Evolutionary conservation across 92 coral and sea anemone genomes (phyloP).

Genomic region (Virgularia gustaviana): DNA sequence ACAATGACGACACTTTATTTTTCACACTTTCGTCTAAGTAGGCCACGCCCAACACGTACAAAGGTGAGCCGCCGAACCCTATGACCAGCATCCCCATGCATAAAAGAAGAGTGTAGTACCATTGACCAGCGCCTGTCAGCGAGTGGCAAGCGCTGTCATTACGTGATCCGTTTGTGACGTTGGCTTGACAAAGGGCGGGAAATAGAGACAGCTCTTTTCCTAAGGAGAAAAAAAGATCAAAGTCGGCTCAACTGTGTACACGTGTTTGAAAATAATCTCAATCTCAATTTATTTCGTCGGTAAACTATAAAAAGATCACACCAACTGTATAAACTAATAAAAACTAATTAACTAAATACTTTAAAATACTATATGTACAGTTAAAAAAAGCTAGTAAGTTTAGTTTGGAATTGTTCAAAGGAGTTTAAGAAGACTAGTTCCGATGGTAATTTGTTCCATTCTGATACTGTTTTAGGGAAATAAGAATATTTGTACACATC

Average conservation of each 20-base stretch:
- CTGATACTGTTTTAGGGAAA: not conserved
- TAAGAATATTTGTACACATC: not conserved
- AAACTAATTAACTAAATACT: too few species aligned
- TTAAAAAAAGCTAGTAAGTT: too few species aligned
- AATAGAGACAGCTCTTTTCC: not conserved
- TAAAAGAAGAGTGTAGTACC: conserved; percentile 40
- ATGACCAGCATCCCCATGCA: conserved; percentile 66
- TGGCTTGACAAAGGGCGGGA: not conserved
- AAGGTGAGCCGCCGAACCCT: conserved; percentile 69
- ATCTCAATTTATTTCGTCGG: too few species aligned
- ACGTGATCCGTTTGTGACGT: not conserved
- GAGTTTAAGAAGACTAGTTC: too few species aligned
- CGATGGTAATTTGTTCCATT: not conserved
- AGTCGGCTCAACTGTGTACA: too few species aligned
- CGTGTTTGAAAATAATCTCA: too few species aligned
- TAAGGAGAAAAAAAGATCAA: too few species aligned
- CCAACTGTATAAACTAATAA: too few species aligned
- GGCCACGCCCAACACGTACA: conserved; percentile 64
- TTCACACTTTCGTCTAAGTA: conserved; percentile 76
- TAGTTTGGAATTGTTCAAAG: too few species aligned
- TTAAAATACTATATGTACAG: too few species aligned
- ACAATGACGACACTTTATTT: conserved; percentile 66
- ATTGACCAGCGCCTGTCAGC: not conserved
- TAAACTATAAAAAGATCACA: too few species aligned
- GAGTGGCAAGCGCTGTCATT: not conserved